These are phyloP conservation scores for Lophura swinhoii DNA, from an alignment of 2,797 vertebrate species.

Conservation along the genomic window DNA sequence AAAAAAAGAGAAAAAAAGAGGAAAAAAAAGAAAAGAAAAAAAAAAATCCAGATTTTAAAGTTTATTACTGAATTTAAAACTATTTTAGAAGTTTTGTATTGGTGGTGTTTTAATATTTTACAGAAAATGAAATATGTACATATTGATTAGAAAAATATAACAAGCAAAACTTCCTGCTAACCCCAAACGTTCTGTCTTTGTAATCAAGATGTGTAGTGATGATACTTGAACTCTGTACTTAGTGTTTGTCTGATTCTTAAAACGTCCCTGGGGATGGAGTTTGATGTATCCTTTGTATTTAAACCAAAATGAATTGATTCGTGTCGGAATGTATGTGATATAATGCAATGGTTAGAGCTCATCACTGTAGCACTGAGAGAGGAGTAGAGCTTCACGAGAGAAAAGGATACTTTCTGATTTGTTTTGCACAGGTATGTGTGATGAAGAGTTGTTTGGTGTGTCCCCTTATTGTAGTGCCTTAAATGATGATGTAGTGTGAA, in stretches of 20 bases:
- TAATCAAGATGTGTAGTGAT: constrained; percentile 86
- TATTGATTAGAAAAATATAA: constrained; percentile 85
- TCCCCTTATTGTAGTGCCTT: constrained; percentile 88
- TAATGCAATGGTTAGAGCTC: constrained; percentile 84
- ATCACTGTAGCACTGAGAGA: constrained; percentile 85
- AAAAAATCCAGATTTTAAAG: constrained; percentile 79
- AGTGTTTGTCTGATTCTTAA: constrained; percentile 83
- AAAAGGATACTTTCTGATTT: constrained; percentile 82
- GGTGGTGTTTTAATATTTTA: constrained; percentile 89
- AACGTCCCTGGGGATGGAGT: constrained; percentile 82
- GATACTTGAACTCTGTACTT: constrained; percentile 88
- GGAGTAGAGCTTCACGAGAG: constrained; percentile 78
- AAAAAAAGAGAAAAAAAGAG: constrained; percentile 10
- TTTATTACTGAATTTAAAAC: constrained; percentile 88
- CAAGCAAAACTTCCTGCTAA: constrained; percentile 83
- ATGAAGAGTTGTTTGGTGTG: constrained; percentile 84
- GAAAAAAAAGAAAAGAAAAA: constrained; percentile 61
- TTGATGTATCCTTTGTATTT: constrained; percentile 83
- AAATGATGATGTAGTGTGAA: constrained; percentile 86
- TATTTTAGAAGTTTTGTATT: constrained; percentile 89
- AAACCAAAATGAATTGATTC: constrained; percentile 86
- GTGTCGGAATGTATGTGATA: constrained; percentile 86
- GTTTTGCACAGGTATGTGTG: constrained; percentile 91
- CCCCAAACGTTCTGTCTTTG: constrained; percentile 83
- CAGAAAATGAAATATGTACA: constrained; percentile 87